Evolutionary conservation across 2,113 vertebrate species (phyloP).

Genomic region (Periophthalmus modestus): DNA sequence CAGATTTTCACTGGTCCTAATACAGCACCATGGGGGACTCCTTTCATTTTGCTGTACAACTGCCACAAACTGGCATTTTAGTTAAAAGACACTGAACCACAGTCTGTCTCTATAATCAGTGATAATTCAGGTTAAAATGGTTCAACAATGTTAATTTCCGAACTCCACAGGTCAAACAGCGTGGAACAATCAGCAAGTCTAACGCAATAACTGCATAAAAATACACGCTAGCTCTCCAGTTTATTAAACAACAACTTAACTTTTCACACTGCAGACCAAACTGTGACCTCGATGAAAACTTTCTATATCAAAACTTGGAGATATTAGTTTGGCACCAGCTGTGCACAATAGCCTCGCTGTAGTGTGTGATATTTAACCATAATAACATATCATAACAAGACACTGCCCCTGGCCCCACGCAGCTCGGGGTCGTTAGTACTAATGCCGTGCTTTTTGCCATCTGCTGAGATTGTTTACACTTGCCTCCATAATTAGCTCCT

Average conservation of each 20-base stretch:
- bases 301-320: neutral
- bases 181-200: neutral
- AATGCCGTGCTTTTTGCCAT: conserved; percentile 81
- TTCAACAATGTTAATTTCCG: conserved; percentile 1
- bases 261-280: neutral
- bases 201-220: neutral
- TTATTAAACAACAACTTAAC: neutral
- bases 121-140: neutral
- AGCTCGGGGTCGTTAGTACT: conserved; percentile 83
- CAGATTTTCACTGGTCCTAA: conserved; percentile 5
- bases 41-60: neutral
- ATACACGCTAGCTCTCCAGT: neutral
- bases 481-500: conserved; percentile 88
- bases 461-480: conserved; percentile 91
- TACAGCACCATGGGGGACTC: neutral
- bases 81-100: conserved; percentile 33
- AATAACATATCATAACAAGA: conserved; percentile 62
- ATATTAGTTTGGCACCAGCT: conserved; percentile 14
- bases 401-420: conserved; percentile 49
- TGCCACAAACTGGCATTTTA: conserved; percentile 18
- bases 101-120: conserved; percentile 16
- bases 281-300: conserved; percentile 4
- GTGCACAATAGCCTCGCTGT: conserved; percentile 22
- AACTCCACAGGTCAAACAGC: neutral
- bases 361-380: conserved; percentile 50